Conservation (phyloP, 2,113 vertebrate species). For the Pomatorhinus ruficollis region DNA sequence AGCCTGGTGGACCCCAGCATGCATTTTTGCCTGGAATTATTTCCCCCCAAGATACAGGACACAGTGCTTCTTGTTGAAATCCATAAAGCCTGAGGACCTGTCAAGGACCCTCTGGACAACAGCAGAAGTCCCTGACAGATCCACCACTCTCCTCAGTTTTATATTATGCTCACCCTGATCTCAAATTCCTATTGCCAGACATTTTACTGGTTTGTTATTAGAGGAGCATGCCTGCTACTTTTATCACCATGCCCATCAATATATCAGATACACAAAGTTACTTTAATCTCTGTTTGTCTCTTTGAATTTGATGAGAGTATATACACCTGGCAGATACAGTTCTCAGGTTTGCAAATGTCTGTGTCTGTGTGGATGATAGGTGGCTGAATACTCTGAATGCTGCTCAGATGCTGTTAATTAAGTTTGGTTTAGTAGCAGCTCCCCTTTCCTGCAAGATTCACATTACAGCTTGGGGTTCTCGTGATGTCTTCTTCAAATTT, state of each 20-base stretch:
- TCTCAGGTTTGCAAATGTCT: not conserved
- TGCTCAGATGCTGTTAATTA: slow-evolving; percentile 32
- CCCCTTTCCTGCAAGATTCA: slow-evolving; percentile 14
- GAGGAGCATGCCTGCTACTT: not conserved
- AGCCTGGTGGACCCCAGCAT: not conserved
- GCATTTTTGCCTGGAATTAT: not conserved
- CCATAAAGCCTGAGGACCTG: not conserved
- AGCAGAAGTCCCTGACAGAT: fast-evolving
- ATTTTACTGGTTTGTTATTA: not conserved
- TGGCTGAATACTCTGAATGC: not conserved
- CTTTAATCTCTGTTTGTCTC: slow-evolving; percentile 1
- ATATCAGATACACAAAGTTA: not conserved
- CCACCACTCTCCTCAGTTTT: not conserved
- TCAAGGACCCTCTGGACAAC: not conserved
- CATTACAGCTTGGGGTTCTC: not conserved
- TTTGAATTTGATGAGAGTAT: slow-evolving; percentile 1
- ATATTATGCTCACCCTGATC: not conserved
- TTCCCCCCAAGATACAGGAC: not conserved
- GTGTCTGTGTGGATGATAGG: not conserved
- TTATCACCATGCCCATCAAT: not conserved
- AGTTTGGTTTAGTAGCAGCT: not conserved
- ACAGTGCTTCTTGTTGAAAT: not conserved
- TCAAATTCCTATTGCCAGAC: not conserved
- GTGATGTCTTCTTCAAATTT: slow-evolving; percentile 34
- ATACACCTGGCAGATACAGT: not conserved